phyloP scores from a whole-genome alignment of 2,797 vertebrate genomes.

The Pipistrellus nathusii region DNA sequence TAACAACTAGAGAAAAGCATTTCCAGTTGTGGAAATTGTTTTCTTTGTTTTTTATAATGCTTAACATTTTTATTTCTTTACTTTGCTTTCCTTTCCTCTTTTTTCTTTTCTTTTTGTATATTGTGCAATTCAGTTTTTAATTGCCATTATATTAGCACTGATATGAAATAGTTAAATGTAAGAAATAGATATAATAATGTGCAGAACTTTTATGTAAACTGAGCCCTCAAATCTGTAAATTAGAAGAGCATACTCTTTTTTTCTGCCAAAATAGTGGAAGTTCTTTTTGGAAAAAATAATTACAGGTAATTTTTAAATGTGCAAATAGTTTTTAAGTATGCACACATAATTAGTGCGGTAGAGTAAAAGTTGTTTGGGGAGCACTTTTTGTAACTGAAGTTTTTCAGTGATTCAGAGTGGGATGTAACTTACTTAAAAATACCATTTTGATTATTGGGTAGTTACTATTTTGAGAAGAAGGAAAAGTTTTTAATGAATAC shows the following conservation, averaged over 20 bases:
- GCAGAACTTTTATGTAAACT: background rate
- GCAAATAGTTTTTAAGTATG: background rate
- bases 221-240: background rate
- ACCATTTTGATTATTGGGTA: constrained; percentile 39
- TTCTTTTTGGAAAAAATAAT: constrained; percentile 44
- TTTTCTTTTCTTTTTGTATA: constrained; percentile 36
- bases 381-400: constrained; percentile 6
- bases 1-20: background rate
- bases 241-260: background rate
- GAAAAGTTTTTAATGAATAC: constrained; percentile 2
- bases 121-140: constrained; percentile 45
- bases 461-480: constrained; percentile 33
- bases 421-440: constrained; percentile 14
- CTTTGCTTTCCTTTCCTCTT: background rate
- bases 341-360: constrained; percentile 18
- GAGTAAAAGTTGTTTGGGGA: background rate
- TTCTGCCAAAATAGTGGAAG: background rate
- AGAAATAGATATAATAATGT: background rate
- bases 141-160: constrained; percentile 1
- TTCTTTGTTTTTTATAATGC: constrained; percentile 56
- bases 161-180: constrained; percentile 25
- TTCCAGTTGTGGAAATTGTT: constrained; percentile 46
- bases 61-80: background rate
- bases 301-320: constrained; percentile 42
- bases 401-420: background rate